A percentile compares a stretch with the other conserved stretches of the same genome.
These are phyloP conservation scores for Phoxinus dragarum DNA, from an alignment of 2,797 vertebrate genomes.

Conservation along the genomic window DNA sequence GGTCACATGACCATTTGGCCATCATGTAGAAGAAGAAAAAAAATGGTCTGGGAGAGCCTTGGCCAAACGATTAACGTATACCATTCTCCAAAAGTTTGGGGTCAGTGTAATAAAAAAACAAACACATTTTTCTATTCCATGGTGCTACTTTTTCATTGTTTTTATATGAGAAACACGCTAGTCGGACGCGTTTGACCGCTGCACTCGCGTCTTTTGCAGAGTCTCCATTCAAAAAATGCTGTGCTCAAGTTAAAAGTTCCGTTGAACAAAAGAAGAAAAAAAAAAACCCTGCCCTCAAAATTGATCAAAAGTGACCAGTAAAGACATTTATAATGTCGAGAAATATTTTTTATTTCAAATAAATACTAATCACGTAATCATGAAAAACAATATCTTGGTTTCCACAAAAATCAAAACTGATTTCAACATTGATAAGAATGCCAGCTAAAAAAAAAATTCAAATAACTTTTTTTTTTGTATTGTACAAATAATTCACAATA, in stretches of 20 bases:
- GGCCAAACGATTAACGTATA: neutral
- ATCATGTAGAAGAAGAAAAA: neutral
- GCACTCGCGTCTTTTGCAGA: neutral
- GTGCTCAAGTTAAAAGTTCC: neutral
- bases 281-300: neutral
- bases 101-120: no score
- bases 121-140: neutral
- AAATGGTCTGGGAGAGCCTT: neutral
- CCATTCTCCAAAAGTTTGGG: neutral
- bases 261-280: no score
- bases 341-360: neutral
- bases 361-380: neutral
- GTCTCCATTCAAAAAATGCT: neutral
- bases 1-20: conserved; percentile 4
- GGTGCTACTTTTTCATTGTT: neutral
- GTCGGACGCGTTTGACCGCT: neutral
- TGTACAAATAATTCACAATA: neutral
- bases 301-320: neutral
- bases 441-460: neutral
- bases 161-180: neutral
- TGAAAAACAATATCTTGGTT: neutral
- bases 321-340: neutral
- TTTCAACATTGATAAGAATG: neutral
- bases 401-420: neutral
- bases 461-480: no score